Conservation (phyloP, 2,113 vertebrate genomes). For the Empidonax traillii region DNA sequence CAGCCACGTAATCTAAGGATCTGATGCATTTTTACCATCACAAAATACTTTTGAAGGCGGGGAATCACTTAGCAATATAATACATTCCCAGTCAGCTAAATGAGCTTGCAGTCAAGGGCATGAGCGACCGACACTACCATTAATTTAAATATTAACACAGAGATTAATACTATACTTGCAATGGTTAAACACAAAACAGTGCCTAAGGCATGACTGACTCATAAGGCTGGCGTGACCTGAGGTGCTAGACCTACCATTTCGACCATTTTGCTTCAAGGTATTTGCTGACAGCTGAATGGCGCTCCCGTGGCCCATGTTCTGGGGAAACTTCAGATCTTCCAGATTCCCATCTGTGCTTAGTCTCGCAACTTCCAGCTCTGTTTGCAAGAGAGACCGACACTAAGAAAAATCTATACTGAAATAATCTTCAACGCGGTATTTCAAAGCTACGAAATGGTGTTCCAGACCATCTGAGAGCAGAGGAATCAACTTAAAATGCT, state of each 20-base stretch:
- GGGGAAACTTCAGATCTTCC: constrained; percentile 93
- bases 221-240: not conserved
- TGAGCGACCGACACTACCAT: accelerated
- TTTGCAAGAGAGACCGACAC: constrained; percentile 33
- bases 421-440: not conserved
- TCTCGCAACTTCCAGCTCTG: constrained; percentile 95
- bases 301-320: constrained; percentile 87
- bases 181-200: not conserved
- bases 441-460: not conserved
- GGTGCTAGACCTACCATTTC: constrained; percentile 83
- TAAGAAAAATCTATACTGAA: constrained; percentile 22
- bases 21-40: not conserved
- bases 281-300: constrained; percentile 94
- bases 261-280: constrained; percentile 93
- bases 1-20: not conserved
- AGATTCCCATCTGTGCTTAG: constrained; percentile 96
- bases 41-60: not conserved
- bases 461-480: not conserved
- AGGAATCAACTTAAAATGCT: not conserved
- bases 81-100: not conserved
- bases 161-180: not conserved
- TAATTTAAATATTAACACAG: not conserved
- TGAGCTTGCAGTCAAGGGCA: not conserved
- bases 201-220: not conserved
- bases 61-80: not conserved